Base-by-base conservation (phyloP, 2,888 invertebrate species). In the Thyatira batis region DNA sequence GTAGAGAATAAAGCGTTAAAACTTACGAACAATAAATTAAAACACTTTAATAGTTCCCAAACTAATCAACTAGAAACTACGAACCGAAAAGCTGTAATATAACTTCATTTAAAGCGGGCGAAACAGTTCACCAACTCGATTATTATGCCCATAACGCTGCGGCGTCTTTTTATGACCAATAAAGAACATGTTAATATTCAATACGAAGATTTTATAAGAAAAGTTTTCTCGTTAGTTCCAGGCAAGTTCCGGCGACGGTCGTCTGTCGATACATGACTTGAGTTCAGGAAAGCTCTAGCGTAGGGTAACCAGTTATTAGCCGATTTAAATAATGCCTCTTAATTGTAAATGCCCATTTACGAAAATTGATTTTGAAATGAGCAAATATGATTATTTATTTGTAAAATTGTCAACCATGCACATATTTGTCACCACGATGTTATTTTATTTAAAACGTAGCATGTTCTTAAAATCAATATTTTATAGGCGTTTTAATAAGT, bases 101-200 rank as follows among this genome's bases (percentile, higher is more conserved):
- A 74, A 74, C 73, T 73, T 73, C 67, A 74, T 73, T 73, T 70
- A 65, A 70, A 58, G 53, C 61, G 17, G 20, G 54, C 54, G 59
- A 69, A 71, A 72, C 75, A 72, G 63, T 73, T 72, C 60, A 45
- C 60, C 62, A 73, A 73, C 73, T 78, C 79, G 70, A 82, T 82
- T 79, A 82, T 76, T 76, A 81, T 75, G 69, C 63, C 63, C 73
- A 73, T 84, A 78, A 82, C 71, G 69, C 72, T 65, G 61, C 66
- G 57, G 51, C 67, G 62, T 58, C 71, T 73, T 80, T 84, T 85
- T 82, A 86, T 78, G 76, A 70, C 73, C 82, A 75, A 83, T 85
- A 84, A 84, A 81, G 76, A 74, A 77, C 82, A 80, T 84, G 84
- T 85, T 87, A 87, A 85, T 86, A 87, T 87, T 87, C 86, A 87